Base-by-base conservation (phyloP, 2,888 invertebrate genomes). In the Eurytoma adleriae region DNA sequence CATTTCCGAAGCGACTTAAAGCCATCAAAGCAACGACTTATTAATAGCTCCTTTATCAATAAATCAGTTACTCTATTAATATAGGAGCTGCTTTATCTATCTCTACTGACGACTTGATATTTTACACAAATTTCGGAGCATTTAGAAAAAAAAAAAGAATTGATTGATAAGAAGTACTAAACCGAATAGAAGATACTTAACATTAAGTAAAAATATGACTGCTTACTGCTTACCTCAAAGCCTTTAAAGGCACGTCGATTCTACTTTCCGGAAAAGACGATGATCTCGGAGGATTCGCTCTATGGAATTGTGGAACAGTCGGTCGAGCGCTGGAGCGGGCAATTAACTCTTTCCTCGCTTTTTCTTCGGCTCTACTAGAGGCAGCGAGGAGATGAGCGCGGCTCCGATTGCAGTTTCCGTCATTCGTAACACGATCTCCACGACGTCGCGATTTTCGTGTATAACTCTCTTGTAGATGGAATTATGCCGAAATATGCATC, bases 21-120 rank as follows among this genome's bases (percentile, higher is more conserved):
- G 10, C 10, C 40, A 40, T n/a, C 18, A 18, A 68, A 80, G 61
- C 70, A 71, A 12, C 56, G 20, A 27, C 4, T 67, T 80, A 80
- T 80, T 80, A 76, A 80, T 80, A 80, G 80, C 61, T 3, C 52
- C 16, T 76, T 57, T 50, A 62, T 54, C 54, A 68, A 80, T 80
- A 80, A 80, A 80, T 76, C 62, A 61, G n/a, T 72, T 59, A 73
- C 24, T 76, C 80, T 80, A 76, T 72, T 80, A 71, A 80, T 80
- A 76, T 66, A 10, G 40, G 50, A 70, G 56, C 66, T 64, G 30
- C 56, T n/a, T 20, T 62, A 69, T 62, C 69, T 69, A 62, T n/a
- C n/a, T n/a, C 52, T 4, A 16, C 13, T 48, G 40, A 50, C 20
- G 12, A 52, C n/a, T 52, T 18, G 27, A 52, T 27, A 54, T 10